Percentiles rank a stretch among this genome's conserved stretches.
Conservation (phyloP, 2,888 invertebrate genomes). For the Drosophila setosimentum region DNA sequence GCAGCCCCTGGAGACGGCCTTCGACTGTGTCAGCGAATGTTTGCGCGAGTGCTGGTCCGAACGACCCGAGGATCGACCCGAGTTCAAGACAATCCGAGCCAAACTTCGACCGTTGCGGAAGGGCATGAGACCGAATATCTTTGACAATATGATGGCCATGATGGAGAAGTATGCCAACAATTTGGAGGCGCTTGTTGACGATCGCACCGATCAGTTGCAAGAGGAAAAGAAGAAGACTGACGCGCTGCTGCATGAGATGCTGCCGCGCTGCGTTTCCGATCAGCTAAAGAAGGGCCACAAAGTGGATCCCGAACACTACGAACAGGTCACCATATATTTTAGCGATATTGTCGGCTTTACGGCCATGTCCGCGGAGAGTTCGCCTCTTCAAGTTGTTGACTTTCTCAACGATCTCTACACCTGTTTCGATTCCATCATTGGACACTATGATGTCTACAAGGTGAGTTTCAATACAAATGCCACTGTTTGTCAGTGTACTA, state of each 20-base stretch:
- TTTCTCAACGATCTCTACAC: slow-evolving; percentile 97
- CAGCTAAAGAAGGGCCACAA: slow-evolving; percentile 95
- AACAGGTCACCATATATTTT: slow-evolving; percentile 95
- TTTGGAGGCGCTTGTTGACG: slow-evolving; percentile 96
- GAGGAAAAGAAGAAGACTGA: slow-evolving; percentile 99
- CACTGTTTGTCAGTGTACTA: not conserved
- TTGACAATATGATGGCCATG: slow-evolving; percentile 99
- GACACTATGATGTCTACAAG: slow-evolving; percentile 97
- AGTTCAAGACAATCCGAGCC: slow-evolving; percentile 92
- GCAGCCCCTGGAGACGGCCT: slow-evolving; percentile 91
- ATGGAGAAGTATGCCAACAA: slow-evolving; percentile 99
- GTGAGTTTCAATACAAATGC: slow-evolving; percentile 77
- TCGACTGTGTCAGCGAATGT: slow-evolving; percentile 94
- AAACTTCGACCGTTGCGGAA: slow-evolving; percentile 92
- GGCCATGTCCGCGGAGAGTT: slow-evolving; percentile 95
- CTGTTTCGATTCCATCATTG: slow-evolving; percentile 96
- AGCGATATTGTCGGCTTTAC: slow-evolving; percentile 98
- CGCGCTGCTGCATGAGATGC: slow-evolving; percentile 94
- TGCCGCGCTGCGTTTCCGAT: slow-evolving; percentile 96
- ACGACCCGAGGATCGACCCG: slow-evolving; percentile 91
- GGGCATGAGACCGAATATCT: slow-evolving; percentile 98
- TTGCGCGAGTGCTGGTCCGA: slow-evolving; percentile 95
- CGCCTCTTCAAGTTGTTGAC: slow-evolving; percentile 95
- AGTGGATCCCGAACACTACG: slow-evolving; percentile 96
- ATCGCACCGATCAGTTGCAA: slow-evolving; percentile 95